A percentile compares a stretch with the other conserved stretches of the same genome.
Conservation (phyloP, 1,140 invertebrate species). For the Stenopsyche tienmushanensis region DNA sequence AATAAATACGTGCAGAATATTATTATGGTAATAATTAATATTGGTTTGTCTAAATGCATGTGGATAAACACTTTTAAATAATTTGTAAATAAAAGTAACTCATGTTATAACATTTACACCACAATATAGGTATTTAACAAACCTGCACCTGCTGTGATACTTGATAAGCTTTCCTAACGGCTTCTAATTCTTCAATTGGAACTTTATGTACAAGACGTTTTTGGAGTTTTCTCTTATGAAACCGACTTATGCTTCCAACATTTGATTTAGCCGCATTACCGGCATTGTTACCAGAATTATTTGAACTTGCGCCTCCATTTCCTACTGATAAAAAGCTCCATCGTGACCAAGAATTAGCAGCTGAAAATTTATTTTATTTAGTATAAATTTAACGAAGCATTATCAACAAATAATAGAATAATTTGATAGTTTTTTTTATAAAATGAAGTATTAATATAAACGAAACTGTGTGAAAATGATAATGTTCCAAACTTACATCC, state of each 20-base stretch:
- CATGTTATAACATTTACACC: too few relatives aligned
- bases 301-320: conserved; percentile 36
- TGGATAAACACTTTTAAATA: not conserved
- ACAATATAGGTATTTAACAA: conserved; percentile 25
- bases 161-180: conserved; percentile 58
- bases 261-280: conserved; percentile 46
- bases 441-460: not conserved
- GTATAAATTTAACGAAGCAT: conserved; percentile 1
- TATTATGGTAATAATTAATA: too few relatives aligned
- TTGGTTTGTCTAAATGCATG: too few relatives aligned
- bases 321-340: conserved; percentile 82
- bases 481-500: conserved; percentile 47
- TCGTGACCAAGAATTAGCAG: conserved; percentile 52
- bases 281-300: conserved; percentile 14
- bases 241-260: conserved; percentile 49
- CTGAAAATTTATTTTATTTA: conserved; percentile 46
- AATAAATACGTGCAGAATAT: not conserved
- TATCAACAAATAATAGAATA: not conserved
- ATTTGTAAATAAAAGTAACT: conserved; percentile 3
- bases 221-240: conserved; percentile 68
- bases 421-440: too few relatives aligned
- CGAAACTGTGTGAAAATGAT: not conserved
- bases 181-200: conserved; percentile 70
- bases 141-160: conserved; percentile 59
- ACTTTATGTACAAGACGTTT: conserved; percentile 69